These are phyloP conservation scores for Hexactinellida sp. DNA, from an alignment of 37 sponge, comb jelly and placozoan genomes.

Conservation along the genomic window DNA sequence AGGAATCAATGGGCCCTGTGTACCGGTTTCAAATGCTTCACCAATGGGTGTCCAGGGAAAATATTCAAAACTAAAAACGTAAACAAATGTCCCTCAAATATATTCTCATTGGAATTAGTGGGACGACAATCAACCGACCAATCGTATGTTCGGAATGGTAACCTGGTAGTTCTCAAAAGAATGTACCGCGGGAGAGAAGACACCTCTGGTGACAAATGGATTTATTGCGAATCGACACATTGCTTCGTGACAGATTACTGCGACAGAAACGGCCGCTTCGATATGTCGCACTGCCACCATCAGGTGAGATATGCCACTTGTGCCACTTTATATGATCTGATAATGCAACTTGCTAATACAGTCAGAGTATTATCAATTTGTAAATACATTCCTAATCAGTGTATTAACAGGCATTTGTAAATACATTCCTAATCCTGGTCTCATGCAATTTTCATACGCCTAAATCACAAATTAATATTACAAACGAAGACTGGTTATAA, in stretches of 20 bases:
- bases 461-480: too few relatives aligned
- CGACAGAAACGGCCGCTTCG: not conserved
- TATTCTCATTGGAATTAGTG: not conserved
- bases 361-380: too few relatives aligned
- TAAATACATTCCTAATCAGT: too few relatives aligned
- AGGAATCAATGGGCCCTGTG: not conserved
- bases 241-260: conserved; percentile 5
- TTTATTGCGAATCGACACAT: not conserved
- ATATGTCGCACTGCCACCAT: not conserved
- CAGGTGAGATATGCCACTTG: not conserved
- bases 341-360: too few relatives aligned
- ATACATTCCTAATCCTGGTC: too few relatives aligned
- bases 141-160: not conserved
- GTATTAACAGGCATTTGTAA: too few relatives aligned
- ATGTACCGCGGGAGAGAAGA: not conserved
- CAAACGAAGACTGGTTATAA: too few relatives aligned
- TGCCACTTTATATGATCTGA: too few relatives aligned
- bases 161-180: not conserved
- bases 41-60: conserved; percentile 11
- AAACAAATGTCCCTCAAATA: not conserved
- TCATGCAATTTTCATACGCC: too few relatives aligned
- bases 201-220: not conserved
- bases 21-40: not conserved
- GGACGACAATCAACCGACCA: not conserved
- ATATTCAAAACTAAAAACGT: not conserved